Evolutionary conservation across 2,797 vertebrate genomes (phyloP).

Genomic region (Knipowitschia caucasica): DNA sequence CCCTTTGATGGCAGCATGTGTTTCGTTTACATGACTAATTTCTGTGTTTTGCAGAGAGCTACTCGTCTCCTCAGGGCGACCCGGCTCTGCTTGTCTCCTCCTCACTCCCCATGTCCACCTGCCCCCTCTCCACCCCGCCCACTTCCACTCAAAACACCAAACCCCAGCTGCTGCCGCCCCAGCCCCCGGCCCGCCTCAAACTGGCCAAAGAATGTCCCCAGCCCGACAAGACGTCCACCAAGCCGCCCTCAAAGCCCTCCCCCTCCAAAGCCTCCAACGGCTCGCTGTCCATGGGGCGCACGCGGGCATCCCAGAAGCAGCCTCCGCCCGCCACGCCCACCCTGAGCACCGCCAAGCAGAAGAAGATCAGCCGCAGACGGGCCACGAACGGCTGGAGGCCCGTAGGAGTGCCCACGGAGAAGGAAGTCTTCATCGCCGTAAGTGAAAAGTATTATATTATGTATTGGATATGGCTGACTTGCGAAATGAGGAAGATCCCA

Average conservation of each 20-base stretch:
- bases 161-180: conserved; percentile 84
- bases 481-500: conserved; percentile 3
- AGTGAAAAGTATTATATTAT: conserved; percentile 47
- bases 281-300: conserved; percentile 80
- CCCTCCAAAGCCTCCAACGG: conserved; percentile 80
- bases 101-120: conserved; percentile 87
- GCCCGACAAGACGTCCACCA: conserved; percentile 34
- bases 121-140: conserved; percentile 87
- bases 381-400: conserved; percentile 97
- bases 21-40: background rate
- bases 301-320: conserved; percentile 79
- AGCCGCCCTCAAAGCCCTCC: background rate
- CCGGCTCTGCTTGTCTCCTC: conserved; percentile 85
- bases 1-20: background rate
- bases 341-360: conserved; percentile 83
- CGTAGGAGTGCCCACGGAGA: conserved; percentile 87
- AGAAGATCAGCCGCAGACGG: conserved; percentile 80
- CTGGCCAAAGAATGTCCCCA: conserved; percentile 86
- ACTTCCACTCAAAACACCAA: conserved; percentile 86
- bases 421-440: conserved; percentile 94
- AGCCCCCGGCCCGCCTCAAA: conserved; percentile 72
- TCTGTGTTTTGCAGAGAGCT: conserved; percentile 64
- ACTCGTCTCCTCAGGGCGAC: conserved; percentile 87
- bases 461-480: no score
- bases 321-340: conserved; percentile 59